Percentiles rank a stretch among this genome's conserved stretches.
These are phyloP conservation scores for Panulirus ornatus DNA, from an alignment of 1,140 invertebrate genomes.

Conservation along the genomic window DNA sequence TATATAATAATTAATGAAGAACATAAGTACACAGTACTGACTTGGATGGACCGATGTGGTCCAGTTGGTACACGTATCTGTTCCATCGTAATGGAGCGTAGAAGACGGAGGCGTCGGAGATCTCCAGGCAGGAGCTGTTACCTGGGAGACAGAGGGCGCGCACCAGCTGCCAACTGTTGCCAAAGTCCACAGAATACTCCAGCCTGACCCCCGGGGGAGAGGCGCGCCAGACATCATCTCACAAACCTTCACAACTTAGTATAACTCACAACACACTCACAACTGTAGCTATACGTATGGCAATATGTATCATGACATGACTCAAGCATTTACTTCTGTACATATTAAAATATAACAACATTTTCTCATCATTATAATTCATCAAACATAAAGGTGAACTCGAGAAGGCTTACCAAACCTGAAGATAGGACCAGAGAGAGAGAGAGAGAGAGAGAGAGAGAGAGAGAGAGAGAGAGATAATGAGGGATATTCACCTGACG, in stretches of 20 bases:
- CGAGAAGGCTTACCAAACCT: too few species aligned
- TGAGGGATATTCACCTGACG: not conserved
- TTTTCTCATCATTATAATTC: too few species aligned
- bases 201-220: too few species aligned
- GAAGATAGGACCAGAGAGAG: not conserved
- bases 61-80: slow-evolving; percentile 77
- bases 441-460: not conserved
- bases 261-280: too few species aligned
- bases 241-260: too few species aligned
- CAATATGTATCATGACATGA: too few species aligned
- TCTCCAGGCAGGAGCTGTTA: slow-evolving; percentile 76
- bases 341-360: too few species aligned
- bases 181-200: slow-evolving; percentile 78
- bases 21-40: too few species aligned
- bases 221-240: too few species aligned
- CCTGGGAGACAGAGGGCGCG: slow-evolving; percentile 77
- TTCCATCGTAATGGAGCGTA: slow-evolving; percentile 77
- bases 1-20: too few species aligned
- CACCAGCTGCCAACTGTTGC: slow-evolving; percentile 78
- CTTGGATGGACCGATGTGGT: slow-evolving; percentile 78
- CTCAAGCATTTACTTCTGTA: too few species aligned
- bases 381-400: too few species aligned
- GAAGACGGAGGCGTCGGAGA: slow-evolving; percentile 76
- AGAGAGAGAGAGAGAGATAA: not conserved
- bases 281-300: slow-evolving; percentile 19